A percentile compares a stretch with the other conserved stretches of the same genome.
Evolutionary conservation across 2,113 vertebrate genomes (phyloP).

Genomic region (Falco punctatus): DNA sequence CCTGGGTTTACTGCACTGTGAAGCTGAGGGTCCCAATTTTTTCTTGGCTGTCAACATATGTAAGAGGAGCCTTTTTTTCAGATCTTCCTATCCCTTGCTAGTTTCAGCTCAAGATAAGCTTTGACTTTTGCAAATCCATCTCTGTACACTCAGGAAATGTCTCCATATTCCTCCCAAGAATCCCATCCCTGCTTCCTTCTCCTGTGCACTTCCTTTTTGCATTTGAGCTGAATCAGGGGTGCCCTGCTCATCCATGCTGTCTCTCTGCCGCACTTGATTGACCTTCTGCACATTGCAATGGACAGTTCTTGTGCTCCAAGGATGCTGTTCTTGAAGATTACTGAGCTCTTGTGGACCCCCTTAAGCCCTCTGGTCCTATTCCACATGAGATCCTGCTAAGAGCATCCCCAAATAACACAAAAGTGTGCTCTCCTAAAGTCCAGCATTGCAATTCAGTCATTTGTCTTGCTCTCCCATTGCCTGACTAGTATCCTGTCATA

Average conservation of each 20-base stretch:
- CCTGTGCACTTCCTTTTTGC: background rate
- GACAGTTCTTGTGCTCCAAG: fast-evolving
- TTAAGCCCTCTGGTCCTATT: background rate
- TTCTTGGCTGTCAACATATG: background rate
- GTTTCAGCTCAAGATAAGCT: background rate
- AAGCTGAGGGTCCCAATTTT: background rate
- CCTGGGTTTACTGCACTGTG: background rate
- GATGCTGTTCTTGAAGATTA: background rate
- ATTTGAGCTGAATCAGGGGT: background rate
- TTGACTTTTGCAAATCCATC: background rate
- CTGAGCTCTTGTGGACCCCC: background rate
- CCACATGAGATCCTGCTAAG: background rate
- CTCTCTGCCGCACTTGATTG: background rate
- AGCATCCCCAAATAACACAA: background rate
- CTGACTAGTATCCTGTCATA: background rate
- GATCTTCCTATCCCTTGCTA: background rate
- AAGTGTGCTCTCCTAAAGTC: background rate
- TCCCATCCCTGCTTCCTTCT: background rate
- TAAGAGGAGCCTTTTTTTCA: background rate
- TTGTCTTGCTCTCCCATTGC: background rate
- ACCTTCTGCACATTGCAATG: background rate
- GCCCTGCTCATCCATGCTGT: background rate
- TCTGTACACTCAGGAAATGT: background rate
- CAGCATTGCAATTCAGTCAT: background rate
- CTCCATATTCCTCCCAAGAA: background rate